Evolutionary conservation across 2,113 vertebrate species (phyloP).

Genomic region (Manacus vitellinus): DNA sequence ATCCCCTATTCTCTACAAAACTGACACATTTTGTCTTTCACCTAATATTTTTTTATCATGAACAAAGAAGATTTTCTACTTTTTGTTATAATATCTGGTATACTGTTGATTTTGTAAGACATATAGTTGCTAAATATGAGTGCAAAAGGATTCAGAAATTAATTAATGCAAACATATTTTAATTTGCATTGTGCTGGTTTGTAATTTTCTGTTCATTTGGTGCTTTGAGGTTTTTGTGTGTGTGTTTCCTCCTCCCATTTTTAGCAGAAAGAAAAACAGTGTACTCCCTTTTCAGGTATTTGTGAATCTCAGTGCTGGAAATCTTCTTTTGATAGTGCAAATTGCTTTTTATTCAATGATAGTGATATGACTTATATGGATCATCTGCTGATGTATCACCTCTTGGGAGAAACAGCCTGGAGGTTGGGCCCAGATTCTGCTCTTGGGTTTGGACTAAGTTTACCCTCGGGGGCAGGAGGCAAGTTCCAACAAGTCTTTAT

Average conservation of each 20-base stretch:
- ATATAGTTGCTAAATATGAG: not conserved
- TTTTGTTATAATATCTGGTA: not conserved
- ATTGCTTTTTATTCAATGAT: not conserved
- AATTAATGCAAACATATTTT: not conserved
- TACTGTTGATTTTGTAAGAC: not conserved
- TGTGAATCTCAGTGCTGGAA: not conserved
- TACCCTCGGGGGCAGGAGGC: not conserved
- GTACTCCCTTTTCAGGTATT: not conserved
- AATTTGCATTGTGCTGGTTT: not conserved
- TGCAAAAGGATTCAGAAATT: not conserved
- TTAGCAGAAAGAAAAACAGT: not conserved
- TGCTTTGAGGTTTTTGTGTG: not conserved
- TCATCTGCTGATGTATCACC: not conserved
- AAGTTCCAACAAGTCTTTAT: slow-evolving; percentile 50
- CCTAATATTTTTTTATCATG: not conserved
- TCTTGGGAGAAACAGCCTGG: slow-evolving; percentile 5
- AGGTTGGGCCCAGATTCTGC: not conserved
- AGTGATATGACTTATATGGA: not conserved
- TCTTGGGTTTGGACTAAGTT: slow-evolving; percentile 31
- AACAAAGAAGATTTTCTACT: not conserved
- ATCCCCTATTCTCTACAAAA: not conserved
- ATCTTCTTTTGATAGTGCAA: not conserved
- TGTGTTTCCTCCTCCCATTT: not conserved
- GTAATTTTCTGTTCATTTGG: not conserved
- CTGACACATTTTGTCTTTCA: not conserved